Evolutionary conservation across 2,888 invertebrate species (phyloP).

Genomic region (Agriopis leucophaearia): DNA sequence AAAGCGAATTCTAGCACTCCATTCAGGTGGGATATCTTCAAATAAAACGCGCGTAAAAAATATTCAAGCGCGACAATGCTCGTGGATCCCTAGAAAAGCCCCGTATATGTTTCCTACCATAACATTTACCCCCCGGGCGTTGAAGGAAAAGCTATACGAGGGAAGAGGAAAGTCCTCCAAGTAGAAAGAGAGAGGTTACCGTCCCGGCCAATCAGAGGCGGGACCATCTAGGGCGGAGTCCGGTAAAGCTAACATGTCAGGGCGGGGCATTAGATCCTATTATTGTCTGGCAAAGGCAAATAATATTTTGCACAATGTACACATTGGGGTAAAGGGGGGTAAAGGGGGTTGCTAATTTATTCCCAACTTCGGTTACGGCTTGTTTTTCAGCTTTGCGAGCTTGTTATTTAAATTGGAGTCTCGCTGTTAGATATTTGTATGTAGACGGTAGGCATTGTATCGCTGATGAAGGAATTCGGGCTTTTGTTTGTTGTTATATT

Average conservation of each 20-base stretch:
- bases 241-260: slow-evolving; percentile 85
- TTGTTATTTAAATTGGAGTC: slow-evolving; percentile 86
- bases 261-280: slow-evolving; percentile 85
- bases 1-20: slow-evolving; percentile 82
- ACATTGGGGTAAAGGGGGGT: slow-evolving; percentile 85
- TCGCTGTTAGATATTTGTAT: slow-evolving; percentile 78
- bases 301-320: slow-evolving; percentile 91
- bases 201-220: slow-evolving; percentile 67
- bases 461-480: slow-evolving; percentile 80
- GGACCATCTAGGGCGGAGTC: slow-evolving; percentile 70
- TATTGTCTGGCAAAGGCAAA: slow-evolving; percentile 89
- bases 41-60: slow-evolving; percentile 83
- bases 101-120: slow-evolving; percentile 86
- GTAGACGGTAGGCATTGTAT: slow-evolving; percentile 78
- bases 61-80: slow-evolving; percentile 79
- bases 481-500: slow-evolving; percentile 57
- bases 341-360: slow-evolving; percentile 83
- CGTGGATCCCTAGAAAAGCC: slow-evolving; percentile 78
- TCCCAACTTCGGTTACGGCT: slow-evolving; percentile 86
- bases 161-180: slow-evolving; percentile 55
- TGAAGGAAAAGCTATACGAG: slow-evolving; percentile 79
- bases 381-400: slow-evolving; percentile 86
- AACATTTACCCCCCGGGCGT: slow-evolving; percentile 87
- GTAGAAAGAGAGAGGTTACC: slow-evolving; percentile 57
- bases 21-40: slow-evolving; percentile 81